A percentile compares a stretch with the other conserved stretches of the same genome.
Evolutionary conservation across 2,113 vertebrate genomes (phyloP).

Genomic region (Lanius collurio): DNA sequence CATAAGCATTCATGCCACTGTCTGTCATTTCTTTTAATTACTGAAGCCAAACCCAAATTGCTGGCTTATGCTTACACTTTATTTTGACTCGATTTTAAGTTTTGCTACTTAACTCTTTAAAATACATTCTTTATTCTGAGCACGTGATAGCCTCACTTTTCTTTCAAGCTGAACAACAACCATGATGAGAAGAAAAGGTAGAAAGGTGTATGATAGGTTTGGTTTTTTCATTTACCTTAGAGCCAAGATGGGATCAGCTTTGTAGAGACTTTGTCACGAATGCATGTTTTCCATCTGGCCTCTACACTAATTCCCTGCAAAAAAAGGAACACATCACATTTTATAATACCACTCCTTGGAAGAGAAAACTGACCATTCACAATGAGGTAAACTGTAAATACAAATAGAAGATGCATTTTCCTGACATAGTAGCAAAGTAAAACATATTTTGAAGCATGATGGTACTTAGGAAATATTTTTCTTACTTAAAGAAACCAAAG

Average conservation of each 20-base stretch:
- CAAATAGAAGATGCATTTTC: constrained; percentile 1
- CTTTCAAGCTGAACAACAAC: background rate
- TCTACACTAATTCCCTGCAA: background rate
- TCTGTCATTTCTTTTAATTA: background rate
- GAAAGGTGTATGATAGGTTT: background rate
- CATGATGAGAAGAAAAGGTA: background rate
- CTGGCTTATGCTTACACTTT: background rate
- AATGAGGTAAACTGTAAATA: background rate
- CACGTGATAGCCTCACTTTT: background rate
- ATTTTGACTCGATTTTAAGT: background rate
- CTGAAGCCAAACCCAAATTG: background rate
- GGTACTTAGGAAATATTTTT: background rate
- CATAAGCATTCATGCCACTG: background rate
- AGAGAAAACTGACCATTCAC: background rate
- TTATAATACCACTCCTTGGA: background rate
- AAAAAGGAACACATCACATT: constrained; percentile 21
- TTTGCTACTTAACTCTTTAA: background rate
- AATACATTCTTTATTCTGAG: background rate
- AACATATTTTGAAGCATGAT: background rate
- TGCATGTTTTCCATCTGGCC: background rate
- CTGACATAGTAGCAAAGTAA: background rate
- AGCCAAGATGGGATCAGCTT: background rate
- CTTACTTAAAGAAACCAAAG: background rate
- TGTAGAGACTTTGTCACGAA: background rate
- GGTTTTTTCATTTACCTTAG: background rate